Evolutionary conservation across 2,888 invertebrate species (phyloP), one percentile per base, ranked within the genome.

Genomic region (Diarsia dahlii): DNA sequence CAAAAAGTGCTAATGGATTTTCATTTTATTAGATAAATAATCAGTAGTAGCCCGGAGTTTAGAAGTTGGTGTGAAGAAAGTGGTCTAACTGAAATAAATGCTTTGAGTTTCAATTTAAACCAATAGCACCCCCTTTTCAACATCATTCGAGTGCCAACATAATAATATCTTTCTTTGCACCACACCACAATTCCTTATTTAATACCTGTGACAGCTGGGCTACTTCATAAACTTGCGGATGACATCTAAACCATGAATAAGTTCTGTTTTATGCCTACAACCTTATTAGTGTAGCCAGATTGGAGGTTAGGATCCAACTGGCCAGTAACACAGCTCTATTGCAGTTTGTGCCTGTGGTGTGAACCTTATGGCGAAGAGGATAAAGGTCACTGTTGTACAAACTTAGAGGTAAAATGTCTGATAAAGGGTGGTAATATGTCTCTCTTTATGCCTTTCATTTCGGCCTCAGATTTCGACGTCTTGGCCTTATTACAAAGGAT

Each of bases 371-470:
- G 3, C n/a, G 0, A 23, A 1, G 45, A 63, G n/a, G 39, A 63
- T 63, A 63, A 45, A 63, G 60, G 34, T 60, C 18, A 60, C 18
- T 34, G 3, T 60, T 3, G 45, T 45, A 63, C 15, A 45, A n/a
- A 63, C 3, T 45, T 13, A 8, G 46, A 23, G n/a, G 45, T 45
- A 45, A 45, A 45, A 45, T 45, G n/a, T 63, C 45, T 63, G 4
- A 13, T 15, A 45, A 63, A 63, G 45, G 63, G n/a, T 63, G n/a
- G 81, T 81, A 81, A 81, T 78, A 80, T 82, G 68, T 79, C 75
- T 82, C 63, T 81, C 76, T 89, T 87, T 89, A 87, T 84, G 65
- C 78, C 54, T 87, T 87, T 87, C 78, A 87, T 87, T 87, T 88
- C 64, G 78, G 46, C 68, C 68, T 77, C 66, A 68, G 77, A 78